These are phyloP conservation scores for Choreutis nemorana DNA, from an alignment of 2,888 invertebrate genomes.

Conservation along the genomic window DNA sequence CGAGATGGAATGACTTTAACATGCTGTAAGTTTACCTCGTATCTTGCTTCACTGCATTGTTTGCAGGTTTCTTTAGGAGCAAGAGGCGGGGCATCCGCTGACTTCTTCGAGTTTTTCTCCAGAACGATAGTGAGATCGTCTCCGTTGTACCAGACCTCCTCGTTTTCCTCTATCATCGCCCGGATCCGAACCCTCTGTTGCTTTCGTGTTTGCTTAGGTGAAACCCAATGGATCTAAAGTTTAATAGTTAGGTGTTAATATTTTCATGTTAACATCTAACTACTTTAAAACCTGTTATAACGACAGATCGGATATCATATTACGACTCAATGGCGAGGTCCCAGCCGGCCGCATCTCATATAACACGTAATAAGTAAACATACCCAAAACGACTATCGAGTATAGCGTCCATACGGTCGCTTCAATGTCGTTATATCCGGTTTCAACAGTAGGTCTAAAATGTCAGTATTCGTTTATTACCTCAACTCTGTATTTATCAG, in stretches of 20 bases:
- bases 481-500: slow-evolving; percentile 36
- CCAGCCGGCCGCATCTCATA: background rate
- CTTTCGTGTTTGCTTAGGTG: slow-evolving; percentile 28
- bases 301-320: too few species aligned
- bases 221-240: slow-evolving; percentile 51
- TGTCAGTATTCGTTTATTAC: too few species aligned
- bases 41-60: slow-evolving; percentile 49
- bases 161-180: slow-evolving; percentile 51
- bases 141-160: slow-evolving; percentile 41
- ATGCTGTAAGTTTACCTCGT: slow-evolving; percentile 29
- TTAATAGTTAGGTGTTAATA: too few species aligned
- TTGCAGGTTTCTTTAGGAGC: slow-evolving; percentile 22
- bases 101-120: slow-evolving; percentile 27
- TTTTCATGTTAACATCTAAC: too few species aligned
- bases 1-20: too few species aligned
- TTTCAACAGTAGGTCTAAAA: too few species aligned
- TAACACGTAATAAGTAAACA: background rate
- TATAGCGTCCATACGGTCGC: too few species aligned
- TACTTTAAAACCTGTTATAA: too few species aligned
- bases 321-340: background rate
- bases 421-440: too few species aligned
- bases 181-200: slow-evolving; percentile 36
- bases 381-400: too few species aligned
- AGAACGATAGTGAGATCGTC: slow-evolving; percentile 29
- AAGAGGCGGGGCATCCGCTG: slow-evolving; percentile 35